A percentile compares a stretch with the other conserved stretches of the same genome.
These are phyloP conservation scores for Narcine bancroftii DNA, from an alignment of 2,113 vertebrate genomes.

Conservation along the genomic window DNA sequence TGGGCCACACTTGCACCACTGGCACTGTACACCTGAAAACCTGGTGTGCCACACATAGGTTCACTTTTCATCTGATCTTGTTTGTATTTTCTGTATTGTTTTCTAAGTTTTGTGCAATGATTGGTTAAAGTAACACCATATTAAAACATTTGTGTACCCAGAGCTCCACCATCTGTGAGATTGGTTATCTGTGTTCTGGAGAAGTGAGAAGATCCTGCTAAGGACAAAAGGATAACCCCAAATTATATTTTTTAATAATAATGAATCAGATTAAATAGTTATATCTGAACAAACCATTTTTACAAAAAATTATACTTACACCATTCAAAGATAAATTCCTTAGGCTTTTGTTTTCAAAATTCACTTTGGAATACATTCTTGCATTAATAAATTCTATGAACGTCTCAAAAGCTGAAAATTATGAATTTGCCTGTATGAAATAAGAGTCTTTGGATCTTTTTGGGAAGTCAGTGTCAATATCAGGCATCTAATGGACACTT, in stretches of 20 bases:
- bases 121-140: constrained; percentile 33
- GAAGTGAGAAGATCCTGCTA: not conserved
- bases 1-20: not conserved
- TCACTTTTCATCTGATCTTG: not conserved
- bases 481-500: not conserved
- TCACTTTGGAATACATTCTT: too few species aligned
- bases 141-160: not conserved
- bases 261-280: too few species aligned
- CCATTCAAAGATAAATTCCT: not conserved
- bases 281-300: too few species aligned
- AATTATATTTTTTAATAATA: not conserved
- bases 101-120: not conserved
- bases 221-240: not conserved
- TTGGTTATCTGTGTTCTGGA: not conserved
- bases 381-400: not conserved
- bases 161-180: not conserved
- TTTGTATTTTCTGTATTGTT: not conserved
- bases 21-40: too few species aligned
- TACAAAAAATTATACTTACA: too few species aligned
- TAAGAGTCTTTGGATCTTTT: not conserved
- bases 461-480: not conserved
- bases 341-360: not conserved
- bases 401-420: not conserved
- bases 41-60: too few species aligned
- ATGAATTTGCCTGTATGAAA: not conserved